Evolutionary conservation across 2,113 vertebrate species (phyloP).

Genomic region (Hippocampus barbouri): DNA sequence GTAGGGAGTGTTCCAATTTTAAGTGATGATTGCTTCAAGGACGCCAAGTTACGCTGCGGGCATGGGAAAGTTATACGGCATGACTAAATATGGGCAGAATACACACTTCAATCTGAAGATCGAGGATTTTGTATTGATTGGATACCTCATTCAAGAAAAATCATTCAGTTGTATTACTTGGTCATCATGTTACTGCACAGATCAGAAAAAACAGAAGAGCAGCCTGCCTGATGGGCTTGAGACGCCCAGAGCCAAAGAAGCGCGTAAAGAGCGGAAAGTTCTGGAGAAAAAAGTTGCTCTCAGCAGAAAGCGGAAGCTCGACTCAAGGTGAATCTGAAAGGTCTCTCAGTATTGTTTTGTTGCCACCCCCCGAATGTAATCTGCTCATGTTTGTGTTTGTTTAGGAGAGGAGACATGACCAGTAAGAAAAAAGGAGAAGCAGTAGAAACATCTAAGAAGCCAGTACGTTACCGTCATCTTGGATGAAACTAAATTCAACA

Average conservation of each 20-base stretch:
- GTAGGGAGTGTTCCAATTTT: too few species aligned
- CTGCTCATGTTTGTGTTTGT: conserved; percentile 5
- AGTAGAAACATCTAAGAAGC: conserved; percentile 76
- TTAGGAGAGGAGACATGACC: conserved; percentile 64
- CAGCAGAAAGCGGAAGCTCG: conserved; percentile 87
- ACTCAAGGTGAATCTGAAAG: conserved; percentile 77
- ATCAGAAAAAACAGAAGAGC: conserved; percentile 50
- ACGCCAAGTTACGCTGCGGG: too few species aligned
- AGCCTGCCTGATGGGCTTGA: conserved; percentile 34
- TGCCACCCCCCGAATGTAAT: too few species aligned
- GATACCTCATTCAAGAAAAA: not conserved
- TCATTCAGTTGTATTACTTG: not conserved
- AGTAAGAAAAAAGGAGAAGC: conserved; percentile 79
- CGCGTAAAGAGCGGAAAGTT: conserved; percentile 91
- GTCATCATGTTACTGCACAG: conserved; percentile 28
- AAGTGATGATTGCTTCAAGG: too few species aligned
- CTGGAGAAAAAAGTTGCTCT: conserved; percentile 97
- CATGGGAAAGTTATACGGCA: too few species aligned
- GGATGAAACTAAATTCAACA: not conserved
- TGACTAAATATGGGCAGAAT: too few species aligned
- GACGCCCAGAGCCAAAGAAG: conserved; percentile 84
- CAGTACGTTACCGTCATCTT: conserved; percentile 61
- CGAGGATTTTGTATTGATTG: not conserved
- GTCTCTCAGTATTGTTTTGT: not conserved
- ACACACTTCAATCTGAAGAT: too few species aligned